phyloP scores from a whole-genome alignment of 2,888 invertebrate species.

The Nomada ruficornis region DNA sequence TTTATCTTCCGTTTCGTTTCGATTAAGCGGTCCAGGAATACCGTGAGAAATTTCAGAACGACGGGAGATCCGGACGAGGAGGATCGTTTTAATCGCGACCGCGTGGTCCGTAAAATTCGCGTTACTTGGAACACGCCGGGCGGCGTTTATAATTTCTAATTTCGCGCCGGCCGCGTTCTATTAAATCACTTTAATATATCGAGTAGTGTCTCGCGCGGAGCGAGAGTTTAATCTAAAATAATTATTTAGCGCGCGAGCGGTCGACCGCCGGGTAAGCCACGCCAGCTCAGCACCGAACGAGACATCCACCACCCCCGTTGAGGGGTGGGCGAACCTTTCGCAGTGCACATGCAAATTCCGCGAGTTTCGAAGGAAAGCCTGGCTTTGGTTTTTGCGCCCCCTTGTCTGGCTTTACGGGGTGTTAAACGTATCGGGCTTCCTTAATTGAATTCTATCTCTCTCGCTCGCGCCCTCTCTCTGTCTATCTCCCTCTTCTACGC shows the following conservation, averaged over 20 bases:
- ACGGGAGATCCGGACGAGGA: neutral
- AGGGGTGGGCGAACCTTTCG: conserved; percentile 16
- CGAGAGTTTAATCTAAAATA: conserved; percentile 58
- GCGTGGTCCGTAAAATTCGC: conserved; percentile 9
- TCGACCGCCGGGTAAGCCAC: conserved; percentile 14
- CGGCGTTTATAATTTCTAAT: conserved; percentile 46
- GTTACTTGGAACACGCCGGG: conserved; percentile 28
- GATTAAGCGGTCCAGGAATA: conserved; percentile 47
- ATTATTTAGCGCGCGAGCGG: conserved; percentile 33
- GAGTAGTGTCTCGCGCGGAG: conserved; percentile 43
- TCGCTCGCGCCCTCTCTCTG: neutral
- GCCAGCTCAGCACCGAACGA: neutral
- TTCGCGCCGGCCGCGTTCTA: conserved; percentile 31
- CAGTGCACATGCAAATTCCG: conserved; percentile 60
- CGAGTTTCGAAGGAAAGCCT: conserved; percentile 60
- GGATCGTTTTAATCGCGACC: conserved; percentile 28
- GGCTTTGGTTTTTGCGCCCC: conserved; percentile 62
- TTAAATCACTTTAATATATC: conserved; percentile 60
- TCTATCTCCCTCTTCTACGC: neutral
- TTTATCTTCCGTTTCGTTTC: conserved; percentile 54
- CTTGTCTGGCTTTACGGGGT: conserved; percentile 63
- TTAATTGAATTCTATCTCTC: conserved; percentile 69
- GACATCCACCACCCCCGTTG: conserved; percentile 4
- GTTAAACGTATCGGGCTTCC: conserved; percentile 70
- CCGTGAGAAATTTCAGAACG: neutral